Percentiles rank a stretch among this genome's conserved stretches.
These are phyloP conservation scores for Dolomedes plantarius DNA, from an alignment of 2,888 invertebrate genomes.

Conservation along the genomic window DNA sequence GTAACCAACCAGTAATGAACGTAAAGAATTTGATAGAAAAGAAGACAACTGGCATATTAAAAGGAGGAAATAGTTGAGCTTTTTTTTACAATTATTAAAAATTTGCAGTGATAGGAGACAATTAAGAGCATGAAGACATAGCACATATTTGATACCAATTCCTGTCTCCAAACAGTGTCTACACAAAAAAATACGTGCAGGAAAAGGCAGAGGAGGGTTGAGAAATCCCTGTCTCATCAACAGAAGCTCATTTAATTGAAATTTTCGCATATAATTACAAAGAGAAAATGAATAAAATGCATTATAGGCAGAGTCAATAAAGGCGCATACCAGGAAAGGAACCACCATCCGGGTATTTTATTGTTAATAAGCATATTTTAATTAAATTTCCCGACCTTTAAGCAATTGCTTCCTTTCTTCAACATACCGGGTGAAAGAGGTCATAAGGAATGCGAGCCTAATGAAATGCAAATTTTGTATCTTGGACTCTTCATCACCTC, in stretches of 20 bases:
- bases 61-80: background rate
- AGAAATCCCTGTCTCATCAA: constrained; percentile 24
- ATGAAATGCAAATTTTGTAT: constrained; percentile 59
- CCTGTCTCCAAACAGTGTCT: background rate
- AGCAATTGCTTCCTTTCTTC: constrained; percentile 43
- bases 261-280: constrained; percentile 52
- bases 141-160: background rate
- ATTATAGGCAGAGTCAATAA: constrained; percentile 30
- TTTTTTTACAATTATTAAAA: background rate
- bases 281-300: constrained; percentile 34
- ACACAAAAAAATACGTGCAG: too few species aligned
- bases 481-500: constrained; percentile 29
- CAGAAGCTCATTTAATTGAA: constrained; percentile 45
- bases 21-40: background rate
- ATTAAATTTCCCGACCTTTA: constrained; percentile 60
- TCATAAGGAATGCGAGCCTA: constrained; percentile 46
- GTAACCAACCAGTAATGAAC: too few species aligned
- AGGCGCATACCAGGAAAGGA: constrained; percentile 25
- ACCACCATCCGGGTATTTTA: constrained; percentile 26
- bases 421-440: constrained; percentile 16
- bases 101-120: background rate
- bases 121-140: background rate
- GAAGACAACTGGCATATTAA: background rate
- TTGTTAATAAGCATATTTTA: constrained; percentile 69
- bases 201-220: constrained; percentile 14